phyloP scores from a whole-genome alignment of 92 coral and sea anemone genomes.

The Pocillopora meandrina region DNA sequence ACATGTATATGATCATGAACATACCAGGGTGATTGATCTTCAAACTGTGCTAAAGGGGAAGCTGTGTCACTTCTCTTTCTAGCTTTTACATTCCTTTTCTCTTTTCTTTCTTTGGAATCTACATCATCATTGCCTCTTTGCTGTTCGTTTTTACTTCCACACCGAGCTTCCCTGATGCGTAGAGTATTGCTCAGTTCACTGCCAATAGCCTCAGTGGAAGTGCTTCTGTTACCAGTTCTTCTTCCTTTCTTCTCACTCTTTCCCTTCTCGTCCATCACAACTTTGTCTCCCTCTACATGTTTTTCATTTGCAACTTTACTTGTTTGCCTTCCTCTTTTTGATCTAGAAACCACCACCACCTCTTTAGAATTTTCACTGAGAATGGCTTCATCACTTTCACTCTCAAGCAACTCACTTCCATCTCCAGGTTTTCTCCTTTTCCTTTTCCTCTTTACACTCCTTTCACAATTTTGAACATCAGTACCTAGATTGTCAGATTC shows the following conservation, averaged over 20 bases:
- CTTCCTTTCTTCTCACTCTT: neutral
- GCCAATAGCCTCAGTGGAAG: neutral
- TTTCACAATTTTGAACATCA: constrained; percentile 1
- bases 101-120: neutral
- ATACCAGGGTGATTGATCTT: neutral
- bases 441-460: neutral
- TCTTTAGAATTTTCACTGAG: neutral
- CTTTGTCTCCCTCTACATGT: constrained; percentile 5
- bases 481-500: constrained; percentile 7
- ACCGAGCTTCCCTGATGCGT: neutral
- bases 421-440: constrained; percentile 5
- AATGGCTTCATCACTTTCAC: constrained; percentile 8
- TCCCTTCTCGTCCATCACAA: neutral
- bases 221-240: constrained; percentile 8
- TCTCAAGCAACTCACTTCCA: neutral
- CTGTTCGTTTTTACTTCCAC: neutral
- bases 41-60: neutral
- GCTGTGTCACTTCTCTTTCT: neutral
- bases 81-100: neutral
- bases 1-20: neutral
- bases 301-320: neutral
- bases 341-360: neutral
- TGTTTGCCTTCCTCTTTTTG: constrained; percentile 9
- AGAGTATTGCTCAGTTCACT: neutral
- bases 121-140: neutral